Evolutionary conservation across 2,888 invertebrate species (phyloP).

Genomic region (Epirrita christyi): DNA sequence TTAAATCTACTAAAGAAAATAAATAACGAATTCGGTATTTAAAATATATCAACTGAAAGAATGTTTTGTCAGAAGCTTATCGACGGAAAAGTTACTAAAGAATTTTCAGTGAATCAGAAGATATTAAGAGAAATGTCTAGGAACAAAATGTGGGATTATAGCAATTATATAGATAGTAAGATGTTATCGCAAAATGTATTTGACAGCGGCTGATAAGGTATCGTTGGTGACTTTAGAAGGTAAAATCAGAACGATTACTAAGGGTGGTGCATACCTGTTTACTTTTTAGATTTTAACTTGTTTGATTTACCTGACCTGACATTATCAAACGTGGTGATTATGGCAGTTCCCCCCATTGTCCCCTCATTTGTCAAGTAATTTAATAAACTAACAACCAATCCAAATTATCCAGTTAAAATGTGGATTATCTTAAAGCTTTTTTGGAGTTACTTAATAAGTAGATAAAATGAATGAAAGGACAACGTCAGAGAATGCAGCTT

Average conservation of each 20-base stretch:
- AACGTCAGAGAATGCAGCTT: too few relatives aligned
- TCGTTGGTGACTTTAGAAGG: slow-evolving; percentile 18
- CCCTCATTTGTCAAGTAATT: too few relatives aligned
- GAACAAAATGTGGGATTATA: slow-evolving; percentile 65
- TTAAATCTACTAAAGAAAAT: background rate
- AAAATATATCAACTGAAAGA: slow-evolving; percentile 10
- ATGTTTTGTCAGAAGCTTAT: slow-evolving; percentile 48
- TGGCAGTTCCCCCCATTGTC: too few relatives aligned
- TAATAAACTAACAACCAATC: too few relatives aligned
- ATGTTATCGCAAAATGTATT: slow-evolving; percentile 21
- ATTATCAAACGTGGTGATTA: too few relatives aligned
- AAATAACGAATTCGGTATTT: background rate
- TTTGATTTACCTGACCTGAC: too few relatives aligned
- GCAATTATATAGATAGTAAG: slow-evolving; percentile 40
- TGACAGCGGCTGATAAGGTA: slow-evolving; percentile 43
- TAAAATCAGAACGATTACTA: slow-evolving; percentile 25
- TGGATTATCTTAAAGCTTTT: too few relatives aligned
- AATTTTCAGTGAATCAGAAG: slow-evolving; percentile 27
- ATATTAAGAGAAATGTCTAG: slow-evolving; percentile 45
- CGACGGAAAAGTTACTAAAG: slow-evolving; percentile 23
- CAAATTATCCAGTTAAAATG: too few relatives aligned
- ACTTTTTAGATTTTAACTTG: too few relatives aligned
- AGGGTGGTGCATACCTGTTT: slow-evolving; percentile 6
- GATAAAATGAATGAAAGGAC: too few relatives aligned
- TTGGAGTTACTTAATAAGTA: too few relatives aligned